A percentile compares a stretch with the other conserved stretches of the same genome.
Evolutionary conservation across 2,113 vertebrate species (phyloP).

Genomic region (Holacanthus passer): DNA sequence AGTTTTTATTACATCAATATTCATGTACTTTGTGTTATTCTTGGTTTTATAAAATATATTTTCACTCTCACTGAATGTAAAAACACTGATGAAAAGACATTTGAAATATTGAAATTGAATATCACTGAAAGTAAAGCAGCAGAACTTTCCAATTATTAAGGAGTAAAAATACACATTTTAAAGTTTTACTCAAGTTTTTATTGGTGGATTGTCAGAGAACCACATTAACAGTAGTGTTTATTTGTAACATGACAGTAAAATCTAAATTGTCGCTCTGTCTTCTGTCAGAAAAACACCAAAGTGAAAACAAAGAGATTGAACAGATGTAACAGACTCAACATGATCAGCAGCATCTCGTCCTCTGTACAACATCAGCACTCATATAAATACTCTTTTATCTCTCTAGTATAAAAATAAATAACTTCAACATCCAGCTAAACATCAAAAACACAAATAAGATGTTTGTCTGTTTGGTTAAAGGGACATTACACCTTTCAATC

Average conservation of each 20-base stretch:
- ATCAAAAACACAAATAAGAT: background rate
- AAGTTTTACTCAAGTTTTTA: slow-evolving; percentile 1
- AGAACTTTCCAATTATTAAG: no score
- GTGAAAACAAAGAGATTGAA: background rate
- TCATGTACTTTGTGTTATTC: no score
- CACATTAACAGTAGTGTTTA: background rate
- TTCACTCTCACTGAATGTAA: no score
- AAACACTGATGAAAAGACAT: no score
- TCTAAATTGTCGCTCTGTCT: background rate
- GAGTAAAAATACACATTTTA: background rate
- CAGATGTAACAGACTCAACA: background rate
- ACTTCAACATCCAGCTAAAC: slow-evolving; percentile 3
- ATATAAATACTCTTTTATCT: slow-evolving; percentile 25
- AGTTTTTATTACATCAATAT: no score
- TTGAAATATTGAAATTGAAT: no score
- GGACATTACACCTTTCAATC: background rate
- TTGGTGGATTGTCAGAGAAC: background rate
- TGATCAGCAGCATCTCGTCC: background rate
- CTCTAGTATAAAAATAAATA: slow-evolving; percentile 38
- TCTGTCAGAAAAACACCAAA: background rate
- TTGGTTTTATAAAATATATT: no score
- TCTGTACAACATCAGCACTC: background rate
- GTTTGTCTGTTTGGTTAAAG: background rate
- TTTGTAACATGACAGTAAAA: background rate
- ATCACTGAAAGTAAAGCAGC: no score